Conservation (phyloP, 2,888 invertebrate genomes). For the Ornithoptera priamus region DNA sequence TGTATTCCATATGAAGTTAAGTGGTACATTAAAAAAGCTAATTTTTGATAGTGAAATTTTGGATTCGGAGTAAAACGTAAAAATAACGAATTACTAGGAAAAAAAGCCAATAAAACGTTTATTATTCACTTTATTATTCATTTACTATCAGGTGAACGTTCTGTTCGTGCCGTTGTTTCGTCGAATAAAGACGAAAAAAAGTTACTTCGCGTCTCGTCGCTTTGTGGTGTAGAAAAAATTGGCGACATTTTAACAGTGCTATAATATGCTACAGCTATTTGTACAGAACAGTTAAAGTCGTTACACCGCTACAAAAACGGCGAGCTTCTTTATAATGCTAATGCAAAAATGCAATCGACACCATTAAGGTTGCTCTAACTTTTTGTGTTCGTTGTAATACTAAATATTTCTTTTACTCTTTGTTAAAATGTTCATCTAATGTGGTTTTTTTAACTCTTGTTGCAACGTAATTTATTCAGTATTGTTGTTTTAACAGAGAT, state of each 20-base stretch:
- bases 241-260: conserved; percentile 1
- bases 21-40: too few species aligned
- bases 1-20: too few species aligned
- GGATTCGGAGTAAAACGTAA: too few species aligned
- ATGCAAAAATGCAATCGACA: conserved; percentile 17
- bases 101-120: too few species aligned
- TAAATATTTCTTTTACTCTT: not conserved
- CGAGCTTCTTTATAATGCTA: conserved; percentile 11
- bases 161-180: too few species aligned
- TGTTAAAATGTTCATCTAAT: not conserved
- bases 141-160: too few species aligned
- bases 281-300: conserved; percentile 2
- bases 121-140: too few species aligned
- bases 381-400: conserved; percentile 8
- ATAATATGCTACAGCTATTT: conserved; percentile 7
- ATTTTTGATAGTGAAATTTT: too few species aligned
- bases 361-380: conserved; percentile 1
- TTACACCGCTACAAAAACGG: conserved; percentile 1
- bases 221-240: not conserved
- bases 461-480: not conserved
- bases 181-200: too few species aligned
- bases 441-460: not conserved
- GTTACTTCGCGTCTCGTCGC: too few species aligned
- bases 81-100: too few species aligned
- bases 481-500: not conserved